Evolutionary conservation across 2,797 vertebrate genomes (phyloP).

Genomic region (Etheostoma perlongum): DNA sequence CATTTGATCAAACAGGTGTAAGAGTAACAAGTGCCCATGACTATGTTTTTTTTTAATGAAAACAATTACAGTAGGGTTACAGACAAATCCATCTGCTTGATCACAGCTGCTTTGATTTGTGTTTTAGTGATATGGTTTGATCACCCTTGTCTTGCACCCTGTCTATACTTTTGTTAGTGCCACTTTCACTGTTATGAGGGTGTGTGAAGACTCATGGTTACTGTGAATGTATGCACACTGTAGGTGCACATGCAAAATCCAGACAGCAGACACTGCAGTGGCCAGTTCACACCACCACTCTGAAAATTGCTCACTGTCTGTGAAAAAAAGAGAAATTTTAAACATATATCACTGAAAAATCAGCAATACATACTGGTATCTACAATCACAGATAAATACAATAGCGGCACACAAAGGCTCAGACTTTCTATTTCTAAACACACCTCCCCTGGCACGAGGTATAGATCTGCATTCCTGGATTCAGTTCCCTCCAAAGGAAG

Average conservation of each 20-base stretch:
- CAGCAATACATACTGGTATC: conserved; percentile 33
- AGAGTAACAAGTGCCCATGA: conserved; percentile 64
- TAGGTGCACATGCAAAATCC: conserved; percentile 58
- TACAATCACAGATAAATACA: conserved; percentile 29
- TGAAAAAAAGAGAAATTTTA: background rate
- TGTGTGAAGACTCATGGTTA: conserved; percentile 18
- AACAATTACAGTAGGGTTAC: conserved; percentile 48
- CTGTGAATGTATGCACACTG: conserved; percentile 38
- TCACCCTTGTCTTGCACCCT: conserved; percentile 22
- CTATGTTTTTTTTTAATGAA: conserved; percentile 64
- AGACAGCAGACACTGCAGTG: conserved; percentile 68
- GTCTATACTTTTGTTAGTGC: background rate
- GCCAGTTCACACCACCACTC: conserved; percentile 41
- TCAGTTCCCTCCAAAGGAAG: conserved; percentile 40
- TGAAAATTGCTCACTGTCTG: conserved; percentile 16
- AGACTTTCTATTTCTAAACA: background rate
- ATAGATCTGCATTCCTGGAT: conserved; percentile 36
- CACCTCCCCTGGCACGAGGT: conserved; percentile 22
- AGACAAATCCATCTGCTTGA: conserved; percentile 63
- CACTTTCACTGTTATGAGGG: background rate
- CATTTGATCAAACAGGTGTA: conserved; percentile 71
- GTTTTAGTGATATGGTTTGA: conserved; percentile 39
- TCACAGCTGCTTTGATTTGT: conserved; percentile 63
- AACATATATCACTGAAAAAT: conserved; percentile 37
- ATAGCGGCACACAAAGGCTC: conserved; percentile 3